These are phyloP conservation scores for Dendrocincla fuliginosa DNA, from an alignment of 2,797 vertebrate species.

Conservation along the genomic window DNA sequence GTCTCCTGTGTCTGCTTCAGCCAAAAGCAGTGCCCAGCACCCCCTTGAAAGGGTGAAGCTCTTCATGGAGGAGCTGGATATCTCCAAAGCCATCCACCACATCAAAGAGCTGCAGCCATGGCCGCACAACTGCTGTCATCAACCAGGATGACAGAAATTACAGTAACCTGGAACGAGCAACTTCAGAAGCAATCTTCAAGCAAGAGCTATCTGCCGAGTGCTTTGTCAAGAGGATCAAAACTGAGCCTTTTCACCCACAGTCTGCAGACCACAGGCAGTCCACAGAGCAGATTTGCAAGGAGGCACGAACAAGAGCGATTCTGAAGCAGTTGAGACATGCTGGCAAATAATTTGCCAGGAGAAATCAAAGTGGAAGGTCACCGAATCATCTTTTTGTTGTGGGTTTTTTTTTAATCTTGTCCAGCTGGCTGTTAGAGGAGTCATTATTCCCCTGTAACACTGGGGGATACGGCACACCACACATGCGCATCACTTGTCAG, in stretches of 20 bases:
- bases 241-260: background rate
- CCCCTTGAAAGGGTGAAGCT: background rate
- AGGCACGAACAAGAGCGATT: background rate
- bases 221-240: background rate
- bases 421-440: background rate
- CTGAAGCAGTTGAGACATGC: background rate
- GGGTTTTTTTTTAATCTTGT: background rate
- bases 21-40: background rate
- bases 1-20: background rate
- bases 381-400: background rate
- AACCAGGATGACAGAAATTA: background rate
- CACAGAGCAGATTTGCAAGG: background rate
- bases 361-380: slow-evolving; percentile 7
- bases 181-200: background rate
- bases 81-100: background rate
- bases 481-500: background rate
- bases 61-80: background rate
- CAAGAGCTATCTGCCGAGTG: background rate
- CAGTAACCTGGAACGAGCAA: background rate
- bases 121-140: fast-evolving
- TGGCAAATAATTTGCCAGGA: background rate
- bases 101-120: fast-evolving
- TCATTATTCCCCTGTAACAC: background rate
- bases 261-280: background rate
- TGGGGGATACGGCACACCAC: background rate